These are phyloP conservation scores for Latheticus oryzae DNA, from an alignment of 2,888 invertebrate genomes.

Conservation along the genomic window DNA sequence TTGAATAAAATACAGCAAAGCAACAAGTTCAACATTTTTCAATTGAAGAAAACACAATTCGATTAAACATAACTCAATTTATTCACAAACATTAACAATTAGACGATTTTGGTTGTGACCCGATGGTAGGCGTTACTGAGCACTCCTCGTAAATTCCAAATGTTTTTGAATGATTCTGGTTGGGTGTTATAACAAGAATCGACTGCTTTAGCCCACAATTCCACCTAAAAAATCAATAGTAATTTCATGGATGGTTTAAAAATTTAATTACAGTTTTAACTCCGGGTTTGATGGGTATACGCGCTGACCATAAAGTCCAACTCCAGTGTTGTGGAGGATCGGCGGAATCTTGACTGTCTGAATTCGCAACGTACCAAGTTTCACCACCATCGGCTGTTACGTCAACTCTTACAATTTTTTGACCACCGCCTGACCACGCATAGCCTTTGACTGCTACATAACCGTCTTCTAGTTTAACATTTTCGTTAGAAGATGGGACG, in stretches of 20 bases:
- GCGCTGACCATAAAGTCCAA: constrained; percentile 89
- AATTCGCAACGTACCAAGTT: constrained; percentile 81
- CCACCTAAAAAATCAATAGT: constrained; percentile 68
- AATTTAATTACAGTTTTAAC: constrained; percentile 62
- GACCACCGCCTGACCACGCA: constrained; percentile 96
- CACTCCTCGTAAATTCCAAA: constrained; percentile 97
- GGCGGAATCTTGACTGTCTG: constrained; percentile 68
- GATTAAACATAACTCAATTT: too few species aligned
- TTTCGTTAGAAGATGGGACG: constrained; percentile 76
- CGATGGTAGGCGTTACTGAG: constrained; percentile 95
- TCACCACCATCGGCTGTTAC: constrained; percentile 85
- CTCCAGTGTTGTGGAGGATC: constrained; percentile 81
- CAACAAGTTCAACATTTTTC: too few species aligned
- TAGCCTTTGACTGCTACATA: constrained; percentile 77
- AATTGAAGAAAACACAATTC: too few species aligned
- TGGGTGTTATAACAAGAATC: constrained; percentile 94
- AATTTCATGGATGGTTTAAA: too few species aligned
- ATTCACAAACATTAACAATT: neutral
- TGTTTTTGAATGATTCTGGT: constrained; percentile 90
- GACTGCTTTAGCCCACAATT: constrained; percentile 92
- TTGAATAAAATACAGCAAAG: too few species aligned
- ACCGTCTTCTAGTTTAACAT: constrained; percentile 69
- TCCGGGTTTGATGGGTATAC: constrained; percentile 70
- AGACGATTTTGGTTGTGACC: constrained; percentile 64
- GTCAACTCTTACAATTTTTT: constrained; percentile 90